phyloP scores from a whole-genome alignment of 35 echinoderm and acorn worm species.

The Chiridota heheva region DNA sequence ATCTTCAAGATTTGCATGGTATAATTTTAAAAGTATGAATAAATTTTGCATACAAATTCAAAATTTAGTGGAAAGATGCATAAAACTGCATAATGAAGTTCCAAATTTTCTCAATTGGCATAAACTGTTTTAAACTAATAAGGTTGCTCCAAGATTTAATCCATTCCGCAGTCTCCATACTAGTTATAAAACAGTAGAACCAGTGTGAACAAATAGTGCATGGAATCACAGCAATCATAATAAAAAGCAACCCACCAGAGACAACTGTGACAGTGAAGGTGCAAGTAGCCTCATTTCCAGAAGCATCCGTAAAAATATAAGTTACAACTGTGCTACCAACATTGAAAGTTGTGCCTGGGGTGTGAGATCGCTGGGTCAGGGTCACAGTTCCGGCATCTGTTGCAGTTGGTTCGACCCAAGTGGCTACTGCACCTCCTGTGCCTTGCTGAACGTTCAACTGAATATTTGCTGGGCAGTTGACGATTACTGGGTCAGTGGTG shows the following conservation, averaged over 20 bases:
- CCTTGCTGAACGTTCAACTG: background rate
- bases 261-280: slow-evolving; percentile 52
- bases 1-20: too few relatives aligned
- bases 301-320: slow-evolving; percentile 51
- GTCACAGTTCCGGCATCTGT: slow-evolving; percentile 40
- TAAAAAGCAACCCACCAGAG: slow-evolving; percentile 50
- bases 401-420: slow-evolving; percentile 48
- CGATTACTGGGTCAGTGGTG: slow-evolving; percentile 30
- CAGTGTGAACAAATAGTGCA: too few relatives aligned
- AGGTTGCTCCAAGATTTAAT: too few relatives aligned
- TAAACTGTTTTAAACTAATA: too few relatives aligned
- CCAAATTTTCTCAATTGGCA: too few relatives aligned
- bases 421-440: background rate
- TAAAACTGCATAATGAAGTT: too few relatives aligned
- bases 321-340: slow-evolving; percentile 25
- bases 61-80: too few relatives aligned
- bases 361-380: slow-evolving; percentile 20
- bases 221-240: too few relatives aligned
- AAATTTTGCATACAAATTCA: too few relatives aligned
- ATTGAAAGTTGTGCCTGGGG: slow-evolving; percentile 31
- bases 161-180: too few relatives aligned
- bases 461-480: slow-evolving; percentile 3
- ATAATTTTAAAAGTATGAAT: too few relatives aligned
- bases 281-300: slow-evolving; percentile 46
- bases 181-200: too few relatives aligned